A percentile compares a stretch with the other conserved stretches of the same genome.
Conservation (phyloP, 1,140 invertebrate genomes). For the Heterodera schachtii region DNA sequence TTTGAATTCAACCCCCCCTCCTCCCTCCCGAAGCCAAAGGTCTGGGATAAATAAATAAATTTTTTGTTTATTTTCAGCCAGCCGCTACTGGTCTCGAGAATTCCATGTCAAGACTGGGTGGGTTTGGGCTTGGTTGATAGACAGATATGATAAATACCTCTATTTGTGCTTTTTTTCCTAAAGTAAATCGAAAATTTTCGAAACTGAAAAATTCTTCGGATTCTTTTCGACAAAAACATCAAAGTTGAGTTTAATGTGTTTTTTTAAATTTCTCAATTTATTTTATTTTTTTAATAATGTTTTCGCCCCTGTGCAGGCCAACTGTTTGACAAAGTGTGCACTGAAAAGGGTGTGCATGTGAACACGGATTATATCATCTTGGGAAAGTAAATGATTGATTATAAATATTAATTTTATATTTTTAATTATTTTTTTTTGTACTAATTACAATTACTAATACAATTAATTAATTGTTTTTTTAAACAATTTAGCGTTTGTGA, state of each 20-base stretch:
- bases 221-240: too few species aligned
- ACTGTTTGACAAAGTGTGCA: conserved; percentile 41
- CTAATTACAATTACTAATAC: too few species aligned
- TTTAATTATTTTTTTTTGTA: not conserved
- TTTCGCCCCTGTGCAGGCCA: not conserved
- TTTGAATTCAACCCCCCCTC: too few species aligned
- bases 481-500: conserved; percentile 29
- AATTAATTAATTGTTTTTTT: too few species aligned
- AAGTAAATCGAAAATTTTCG: too few species aligned
- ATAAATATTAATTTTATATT: not conserved
- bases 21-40: too few species aligned
- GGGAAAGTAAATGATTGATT: conserved; percentile 6
- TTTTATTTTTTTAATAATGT: not conserved
- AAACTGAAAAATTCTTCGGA: not conserved
- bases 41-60: too few species aligned
- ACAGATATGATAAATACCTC: too few species aligned
- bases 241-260: too few species aligned
- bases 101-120: conserved; percentile 3
- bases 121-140: too few species aligned
- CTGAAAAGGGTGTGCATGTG: conserved; percentile 50
- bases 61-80: conserved; percentile 30
- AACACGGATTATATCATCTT: conserved; percentile 55
- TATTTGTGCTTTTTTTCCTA: too few species aligned
- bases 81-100: conserved; percentile 31
- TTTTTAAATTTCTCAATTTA: not conserved